These are phyloP conservation scores for Homarus americanus DNA, from an alignment of 1,140 invertebrate species.

Conservation along the genomic window DNA sequence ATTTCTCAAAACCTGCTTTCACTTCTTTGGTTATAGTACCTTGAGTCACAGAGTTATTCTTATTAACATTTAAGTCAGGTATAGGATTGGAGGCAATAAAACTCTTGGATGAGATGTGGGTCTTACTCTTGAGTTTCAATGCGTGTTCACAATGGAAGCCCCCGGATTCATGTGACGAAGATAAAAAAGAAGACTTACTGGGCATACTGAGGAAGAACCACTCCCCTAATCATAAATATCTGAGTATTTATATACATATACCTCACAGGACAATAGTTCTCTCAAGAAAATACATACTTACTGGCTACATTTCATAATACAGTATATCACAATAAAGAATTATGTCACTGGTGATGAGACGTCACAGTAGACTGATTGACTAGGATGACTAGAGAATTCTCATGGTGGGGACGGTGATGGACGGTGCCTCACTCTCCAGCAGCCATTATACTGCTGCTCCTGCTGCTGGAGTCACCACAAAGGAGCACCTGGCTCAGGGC, in stretches of 20 bases:
- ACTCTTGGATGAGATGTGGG: not conserved
- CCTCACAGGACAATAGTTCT: not conserved
- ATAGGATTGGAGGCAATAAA: not conserved
- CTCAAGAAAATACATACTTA: not conserved
- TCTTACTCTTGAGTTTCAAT: not conserved
- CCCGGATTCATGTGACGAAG: constrained; percentile 31
- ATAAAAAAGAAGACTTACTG: constrained; percentile 51
- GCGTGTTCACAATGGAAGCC: constrained; percentile 36
- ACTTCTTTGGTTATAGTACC: not conserved
- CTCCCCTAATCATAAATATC: not conserved
- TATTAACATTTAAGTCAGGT: not conserved
- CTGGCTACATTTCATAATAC: not conserved
- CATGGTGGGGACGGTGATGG: not conserved
- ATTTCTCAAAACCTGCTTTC: not conserved
- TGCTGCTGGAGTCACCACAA: not conserved
- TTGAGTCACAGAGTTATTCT: not conserved
- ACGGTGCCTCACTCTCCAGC: not conserved
- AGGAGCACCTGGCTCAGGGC: not conserved
- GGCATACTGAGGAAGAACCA: constrained; percentile 57
- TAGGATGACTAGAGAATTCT: not conserved
- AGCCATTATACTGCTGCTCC: not conserved
- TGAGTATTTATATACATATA: not conserved
- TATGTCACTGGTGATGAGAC: not conserved
- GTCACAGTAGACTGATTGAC: not conserved
- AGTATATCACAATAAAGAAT: not conserved